Percentiles rank a stretch among this genome's conserved stretches.
These are phyloP conservation scores for Polia nebulosa DNA, from an alignment of 2,888 invertebrate species.

Conservation along the genomic window DNA sequence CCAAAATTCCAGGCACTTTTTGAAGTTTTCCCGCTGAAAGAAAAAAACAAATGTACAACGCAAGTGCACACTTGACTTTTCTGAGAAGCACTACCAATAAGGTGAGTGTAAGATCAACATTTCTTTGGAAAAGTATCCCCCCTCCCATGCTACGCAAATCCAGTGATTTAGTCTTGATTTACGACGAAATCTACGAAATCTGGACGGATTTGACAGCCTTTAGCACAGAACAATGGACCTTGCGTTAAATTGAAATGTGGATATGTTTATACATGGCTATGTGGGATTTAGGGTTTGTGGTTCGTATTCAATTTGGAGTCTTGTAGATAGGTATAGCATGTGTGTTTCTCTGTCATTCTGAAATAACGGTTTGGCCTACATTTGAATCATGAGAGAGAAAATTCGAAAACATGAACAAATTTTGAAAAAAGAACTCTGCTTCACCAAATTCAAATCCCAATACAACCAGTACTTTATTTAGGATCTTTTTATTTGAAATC, in stretches of 20 bases:
- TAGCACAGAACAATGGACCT: background rate
- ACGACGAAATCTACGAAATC: background rate
- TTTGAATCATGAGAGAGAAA: background rate
- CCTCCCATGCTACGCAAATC: background rate
- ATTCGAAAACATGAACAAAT: background rate
- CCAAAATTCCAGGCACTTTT: no score
- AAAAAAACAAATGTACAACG: no score
- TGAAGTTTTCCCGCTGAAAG: no score
- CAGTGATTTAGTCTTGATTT: background rate
- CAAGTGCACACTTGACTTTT: no score
- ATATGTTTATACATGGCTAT: background rate
- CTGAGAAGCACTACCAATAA: no score
- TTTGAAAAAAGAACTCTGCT: no score
- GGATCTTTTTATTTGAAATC: no score
- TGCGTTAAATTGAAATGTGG: background rate
- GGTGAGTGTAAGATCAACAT: no score
- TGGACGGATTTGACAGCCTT: background rate
- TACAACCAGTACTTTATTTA: no score
- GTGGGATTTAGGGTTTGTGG: background rate
- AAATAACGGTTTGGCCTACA: background rate
- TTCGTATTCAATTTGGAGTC: conserved; percentile 1
- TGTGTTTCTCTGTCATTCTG: background rate
- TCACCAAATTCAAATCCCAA: no score
- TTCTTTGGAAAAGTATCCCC: no score
- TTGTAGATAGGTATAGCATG: background rate